Evolutionary conservation across 2,113 vertebrate genomes (phyloP).

Genomic region (Sapayoa aenigma): DNA sequence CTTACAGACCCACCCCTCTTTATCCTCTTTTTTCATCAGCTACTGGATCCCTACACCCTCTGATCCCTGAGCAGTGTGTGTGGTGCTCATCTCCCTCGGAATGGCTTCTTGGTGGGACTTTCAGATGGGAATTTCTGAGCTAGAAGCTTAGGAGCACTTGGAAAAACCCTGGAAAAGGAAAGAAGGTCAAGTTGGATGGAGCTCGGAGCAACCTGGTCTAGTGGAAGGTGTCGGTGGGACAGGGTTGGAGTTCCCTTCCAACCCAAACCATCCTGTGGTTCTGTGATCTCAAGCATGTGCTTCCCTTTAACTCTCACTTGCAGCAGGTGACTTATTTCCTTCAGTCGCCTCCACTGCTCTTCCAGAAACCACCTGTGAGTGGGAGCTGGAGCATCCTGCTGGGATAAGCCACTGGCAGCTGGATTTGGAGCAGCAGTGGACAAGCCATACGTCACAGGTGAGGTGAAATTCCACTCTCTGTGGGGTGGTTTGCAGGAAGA

Average conservation of each 20-base stretch:
- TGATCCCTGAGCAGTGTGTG: not conserved
- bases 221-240: not conserved
- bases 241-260: not conserved
- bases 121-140: not conserved
- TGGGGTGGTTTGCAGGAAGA: not conserved
- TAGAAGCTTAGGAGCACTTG: not conserved
- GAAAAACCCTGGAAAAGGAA: not conserved
- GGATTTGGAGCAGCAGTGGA: not conserved
- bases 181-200: fast-evolving
- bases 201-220: fast-evolving
- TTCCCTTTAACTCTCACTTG: not conserved
- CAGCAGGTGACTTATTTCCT: not conserved
- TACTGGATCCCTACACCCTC: not conserved
- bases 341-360: not conserved
- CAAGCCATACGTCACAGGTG: not conserved
- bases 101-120: not conserved
- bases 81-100: fast-evolving
- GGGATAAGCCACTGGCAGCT: not conserved
- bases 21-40: not conserved
- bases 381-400: not conserved
- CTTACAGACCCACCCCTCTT: not conserved
- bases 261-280: not conserved
- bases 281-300: not conserved
- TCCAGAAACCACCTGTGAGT: not conserved
- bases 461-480: not conserved